phyloP scores from a whole-genome alignment of 2,888 invertebrate genomes.

The Dusona sp. region DNA sequence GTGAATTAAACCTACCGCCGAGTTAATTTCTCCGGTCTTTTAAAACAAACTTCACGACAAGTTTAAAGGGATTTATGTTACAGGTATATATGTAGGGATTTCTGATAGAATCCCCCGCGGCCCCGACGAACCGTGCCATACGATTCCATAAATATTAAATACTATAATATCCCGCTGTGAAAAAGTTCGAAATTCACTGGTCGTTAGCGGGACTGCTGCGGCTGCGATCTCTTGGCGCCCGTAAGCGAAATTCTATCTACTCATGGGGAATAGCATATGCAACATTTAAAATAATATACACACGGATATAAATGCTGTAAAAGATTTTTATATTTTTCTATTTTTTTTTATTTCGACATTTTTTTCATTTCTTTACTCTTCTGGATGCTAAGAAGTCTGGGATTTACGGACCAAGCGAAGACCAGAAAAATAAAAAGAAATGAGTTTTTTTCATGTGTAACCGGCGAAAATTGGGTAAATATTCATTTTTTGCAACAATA shows the following conservation, averaged over 20 bases:
- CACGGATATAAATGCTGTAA: neutral
- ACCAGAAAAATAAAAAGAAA: neutral
- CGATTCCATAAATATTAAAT: slow-evolving; percentile 74
- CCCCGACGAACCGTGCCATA: slow-evolving; percentile 23
- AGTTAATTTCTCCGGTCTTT: slow-evolving; percentile 59
- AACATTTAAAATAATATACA: slow-evolving; percentile 32
- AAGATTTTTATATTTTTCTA: neutral
- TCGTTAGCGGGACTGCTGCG: slow-evolving; percentile 59
- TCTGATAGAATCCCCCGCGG: slow-evolving; percentile 11
- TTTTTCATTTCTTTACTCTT: neutral
- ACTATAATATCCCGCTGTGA: slow-evolving; percentile 66
- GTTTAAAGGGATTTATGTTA: neutral
- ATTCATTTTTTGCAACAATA: neutral
- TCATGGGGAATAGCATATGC: slow-evolving; percentile 36
- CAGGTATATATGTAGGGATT: neutral
- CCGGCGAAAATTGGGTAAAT: neutral
- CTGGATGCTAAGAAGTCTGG: too few species aligned
- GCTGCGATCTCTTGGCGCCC: slow-evolving; percentile 60
- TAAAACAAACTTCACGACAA: slow-evolving; percentile 64
- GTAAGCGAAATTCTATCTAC: slow-evolving; percentile 15
- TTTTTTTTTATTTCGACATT: neutral
- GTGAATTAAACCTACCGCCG: slow-evolving; percentile 46
- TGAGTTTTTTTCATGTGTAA: neutral
- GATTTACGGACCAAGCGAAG: neutral
- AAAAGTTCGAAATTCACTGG: slow-evolving; percentile 64